These are phyloP conservation scores for Thamnophis elegans DNA, from an alignment of 2,797 vertebrate genomes.

Conservation along the genomic window DNA sequence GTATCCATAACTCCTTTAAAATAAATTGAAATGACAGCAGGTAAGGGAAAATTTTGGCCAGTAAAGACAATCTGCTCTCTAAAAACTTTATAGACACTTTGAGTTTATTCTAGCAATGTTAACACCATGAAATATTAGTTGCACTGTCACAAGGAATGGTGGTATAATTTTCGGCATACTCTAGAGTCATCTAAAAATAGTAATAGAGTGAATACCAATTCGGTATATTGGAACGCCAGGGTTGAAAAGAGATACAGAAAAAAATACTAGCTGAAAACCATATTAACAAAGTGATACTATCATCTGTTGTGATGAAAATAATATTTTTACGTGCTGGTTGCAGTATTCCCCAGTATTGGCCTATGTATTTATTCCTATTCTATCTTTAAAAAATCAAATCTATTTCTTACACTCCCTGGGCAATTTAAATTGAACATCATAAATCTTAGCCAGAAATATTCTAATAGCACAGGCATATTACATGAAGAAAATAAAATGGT, in stretches of 20 bases:
- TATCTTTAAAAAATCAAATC: conserved; percentile 4
- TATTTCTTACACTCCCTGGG: neutral
- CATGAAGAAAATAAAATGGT: neutral
- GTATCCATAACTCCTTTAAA: conserved; percentile 45
- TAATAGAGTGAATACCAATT: conserved; percentile 53
- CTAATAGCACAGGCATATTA: neutral
- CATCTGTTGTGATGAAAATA: neutral
- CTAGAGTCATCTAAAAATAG: conserved; percentile 53
- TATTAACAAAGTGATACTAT: neutral
- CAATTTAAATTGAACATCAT: conserved; percentile 42
- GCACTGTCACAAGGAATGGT: conserved; percentile 22
- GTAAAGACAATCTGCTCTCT: conserved; percentile 16
- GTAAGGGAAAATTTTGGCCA: conserved; percentile 25
- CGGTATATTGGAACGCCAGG: conserved; percentile 39
- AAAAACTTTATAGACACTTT: conserved; percentile 62
- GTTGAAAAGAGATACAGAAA: neutral
- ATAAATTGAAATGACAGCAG: conserved; percentile 8
- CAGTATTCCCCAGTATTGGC: neutral
- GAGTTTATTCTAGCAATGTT: conserved; percentile 46
- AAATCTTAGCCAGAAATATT: neutral
- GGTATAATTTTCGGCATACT: conserved; percentile 53
- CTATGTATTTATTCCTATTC: conserved; percentile 32
- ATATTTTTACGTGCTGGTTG: neutral
- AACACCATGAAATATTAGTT: conserved; percentile 46
- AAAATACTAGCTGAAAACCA: neutral